These are phyloP conservation scores for Bembecia ichneumoniformis DNA, from an alignment of 2,888 invertebrate genomes.

Conservation along the genomic window DNA sequence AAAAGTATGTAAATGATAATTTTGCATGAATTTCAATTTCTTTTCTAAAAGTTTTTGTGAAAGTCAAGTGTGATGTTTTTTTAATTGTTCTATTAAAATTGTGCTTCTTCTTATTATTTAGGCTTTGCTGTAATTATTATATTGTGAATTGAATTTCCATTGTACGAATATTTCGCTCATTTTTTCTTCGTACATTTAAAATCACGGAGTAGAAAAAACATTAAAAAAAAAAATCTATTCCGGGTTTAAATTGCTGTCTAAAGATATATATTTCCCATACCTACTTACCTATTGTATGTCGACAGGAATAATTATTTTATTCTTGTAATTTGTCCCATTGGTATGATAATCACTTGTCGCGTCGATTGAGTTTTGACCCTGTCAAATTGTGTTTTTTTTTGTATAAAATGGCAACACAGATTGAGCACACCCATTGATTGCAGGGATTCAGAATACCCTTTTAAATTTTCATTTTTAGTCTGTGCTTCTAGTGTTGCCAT, in stretches of 20 bases:
- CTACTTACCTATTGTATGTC: no score
- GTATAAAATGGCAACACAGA: slow-evolving; percentile 31
- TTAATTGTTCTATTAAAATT: slow-evolving; percentile 23
- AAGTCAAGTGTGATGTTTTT: slow-evolving; percentile 3
- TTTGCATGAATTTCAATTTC: slow-evolving; percentile 26
- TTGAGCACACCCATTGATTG: not conserved
- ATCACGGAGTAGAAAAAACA: no score
- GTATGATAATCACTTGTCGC: slow-evolving; percentile 26
- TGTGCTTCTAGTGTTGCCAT: slow-evolving; percentile 8
- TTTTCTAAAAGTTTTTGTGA: slow-evolving; percentile 6
- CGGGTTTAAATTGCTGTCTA: no score
- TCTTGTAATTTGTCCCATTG: no score
- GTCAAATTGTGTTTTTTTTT: slow-evolving; percentile 16
- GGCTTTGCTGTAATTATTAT: slow-evolving; percentile 44
- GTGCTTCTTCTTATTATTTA: slow-evolving; percentile 61
- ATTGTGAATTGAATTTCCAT: no score
- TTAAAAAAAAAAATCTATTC: no score
- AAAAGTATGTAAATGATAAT: no score
- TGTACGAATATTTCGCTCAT: no score
- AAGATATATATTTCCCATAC: no score
- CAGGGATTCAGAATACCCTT: no score
- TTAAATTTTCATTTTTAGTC: slow-evolving; percentile 1
- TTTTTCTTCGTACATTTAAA: no score
- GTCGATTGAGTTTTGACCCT: slow-evolving; percentile 51
- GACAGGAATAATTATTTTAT: no score